These are phyloP conservation scores for Theristicus caerulescens DNA, from an alignment of 2,113 vertebrate genomes.

Conservation along the genomic window DNA sequence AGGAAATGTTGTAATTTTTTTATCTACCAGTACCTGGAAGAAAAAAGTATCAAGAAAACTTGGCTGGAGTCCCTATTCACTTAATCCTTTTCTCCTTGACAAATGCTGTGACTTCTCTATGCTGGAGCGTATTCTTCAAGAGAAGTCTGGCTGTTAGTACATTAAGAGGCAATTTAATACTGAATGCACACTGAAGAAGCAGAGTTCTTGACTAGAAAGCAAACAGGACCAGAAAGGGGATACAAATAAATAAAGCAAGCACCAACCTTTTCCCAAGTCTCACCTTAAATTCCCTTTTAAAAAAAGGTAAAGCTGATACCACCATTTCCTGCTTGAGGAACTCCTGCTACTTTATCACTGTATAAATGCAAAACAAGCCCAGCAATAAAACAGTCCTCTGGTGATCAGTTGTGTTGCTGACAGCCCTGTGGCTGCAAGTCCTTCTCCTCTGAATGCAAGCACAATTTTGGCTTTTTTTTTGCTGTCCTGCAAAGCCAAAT, in stretches of 20 bases:
- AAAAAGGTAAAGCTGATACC: neutral
- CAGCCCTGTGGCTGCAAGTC: neutral
- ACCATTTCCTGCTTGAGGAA: neutral
- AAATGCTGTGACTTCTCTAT: constrained; percentile 21
- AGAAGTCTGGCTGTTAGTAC: constrained; percentile 42
- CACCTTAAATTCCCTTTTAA: constrained; percentile 29
- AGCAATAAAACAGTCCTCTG: neutral
- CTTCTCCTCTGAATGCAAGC: neutral
- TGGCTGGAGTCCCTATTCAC: constrained; percentile 13
- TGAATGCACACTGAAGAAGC: constrained; percentile 48
- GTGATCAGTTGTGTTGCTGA: neutral
- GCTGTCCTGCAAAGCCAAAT: neutral
- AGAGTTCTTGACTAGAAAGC: constrained; percentile 48
- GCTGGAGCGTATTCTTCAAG: constrained; percentile 45
- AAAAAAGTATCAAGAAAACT: neutral
- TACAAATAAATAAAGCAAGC: constrained; percentile 31
- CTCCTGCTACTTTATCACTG: neutral
- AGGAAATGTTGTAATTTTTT: neutral
- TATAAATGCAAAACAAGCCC: neutral
- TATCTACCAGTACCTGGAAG: neutral
- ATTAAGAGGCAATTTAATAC: constrained; percentile 55
- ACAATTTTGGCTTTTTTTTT: neutral
- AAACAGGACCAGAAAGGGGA: neutral
- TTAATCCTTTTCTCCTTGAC: constrained; percentile 58
- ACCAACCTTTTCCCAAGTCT: neutral